Base-by-base conservation (phyloP, 2,888 invertebrate species). In the Silvanus unidentatus region DNA sequence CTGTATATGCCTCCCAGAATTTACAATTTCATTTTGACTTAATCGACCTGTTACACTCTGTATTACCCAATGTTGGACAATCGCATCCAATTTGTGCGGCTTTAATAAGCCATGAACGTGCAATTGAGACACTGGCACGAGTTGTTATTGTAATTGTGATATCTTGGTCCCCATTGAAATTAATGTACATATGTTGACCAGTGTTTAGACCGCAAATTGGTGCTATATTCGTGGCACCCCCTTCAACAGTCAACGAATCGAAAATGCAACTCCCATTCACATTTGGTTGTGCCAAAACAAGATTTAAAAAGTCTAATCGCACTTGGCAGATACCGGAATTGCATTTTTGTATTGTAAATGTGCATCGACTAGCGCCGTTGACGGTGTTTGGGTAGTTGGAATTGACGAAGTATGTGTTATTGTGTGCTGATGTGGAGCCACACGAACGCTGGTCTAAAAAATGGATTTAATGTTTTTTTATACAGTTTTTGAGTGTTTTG, bases 361-460 rank as follows among this genome's bases (percentile, higher is more conserved):
- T 77, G 64, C 91, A 92, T 1, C 81, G 75, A 39, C 78, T 76
- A 0, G 84, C 85, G 0, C 84, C 86, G 1, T 78, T 70, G 61
- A 81, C 84, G 0, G 84, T 77, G 0, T 78, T 75, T 0, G 90
- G 90, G 70, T 84, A 90, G 1, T 79, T 81, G 0, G 83, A 82
- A 64, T 87, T 92, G 9, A 81, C 80, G 68, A 91, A 92, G 65
- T 91, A 90, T 0, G 91, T 90, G 60, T 88, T 88, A 66, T 92
- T 91, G 40, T 81, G 78, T 39, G 78, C 77, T 0, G 86, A 83
- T 0, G 80, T 77, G 0, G 75, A 70, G 1, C 88, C 88, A 57
- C 92, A 92, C 0, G 82, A 75, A 5, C 80, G 77, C 57, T 84
- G 79, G 63, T 86, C 91, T 91, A 64, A 16, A 68, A 70, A 48